Evolutionary conservation across 2,888 invertebrate genomes (phyloP), one percentile per base, ranked within the genome.

Genomic region (Orchestes rusci): DNA sequence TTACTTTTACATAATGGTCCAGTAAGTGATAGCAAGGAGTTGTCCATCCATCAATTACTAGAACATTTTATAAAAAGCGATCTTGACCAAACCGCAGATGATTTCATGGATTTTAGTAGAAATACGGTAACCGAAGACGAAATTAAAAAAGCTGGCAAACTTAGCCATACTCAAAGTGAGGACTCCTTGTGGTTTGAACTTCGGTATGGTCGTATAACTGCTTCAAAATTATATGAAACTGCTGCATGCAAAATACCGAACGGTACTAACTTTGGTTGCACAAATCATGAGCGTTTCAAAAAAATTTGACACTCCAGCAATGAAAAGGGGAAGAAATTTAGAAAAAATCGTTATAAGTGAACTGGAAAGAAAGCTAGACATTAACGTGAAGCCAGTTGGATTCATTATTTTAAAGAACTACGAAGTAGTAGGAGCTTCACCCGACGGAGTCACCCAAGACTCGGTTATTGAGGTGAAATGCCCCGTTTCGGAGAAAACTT

Each of bases 391-490:
- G 12, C 7, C 4, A 8, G 5, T 5, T 34, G 34, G 34, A 16
- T 13, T 34, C 16, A 13, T 15, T 10, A 15, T 33, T 34, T 7
- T 3, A 18, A 18, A 8, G 19, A 16, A 20, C 57, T 56, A 19
- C 56, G 56, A 2, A 57, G 60, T 57, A 3, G 4, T 36, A n/a
- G 36, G 13, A 20, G 36, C 20, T 18, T n/a, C 36, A 5, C 36
- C 36, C 7, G 30, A 32, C 16, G 17, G 57, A 39, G 30, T 56
- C 5, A 41, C 48, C 8, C 40, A 51, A 12, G 51, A 56, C 17
- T 49, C 34, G 43, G 43, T 56, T 2, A 38, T 59, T 5, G 59
- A 60, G 56, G 46, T 60, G 4, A 60, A 61, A 41, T 59, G 56
- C 43, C 59, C 52, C 10, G 20, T 16, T 19, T 33, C 33, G n/a